Conservation (phyloP, 2,113 vertebrate species). For the Lonchura striata region DNA sequence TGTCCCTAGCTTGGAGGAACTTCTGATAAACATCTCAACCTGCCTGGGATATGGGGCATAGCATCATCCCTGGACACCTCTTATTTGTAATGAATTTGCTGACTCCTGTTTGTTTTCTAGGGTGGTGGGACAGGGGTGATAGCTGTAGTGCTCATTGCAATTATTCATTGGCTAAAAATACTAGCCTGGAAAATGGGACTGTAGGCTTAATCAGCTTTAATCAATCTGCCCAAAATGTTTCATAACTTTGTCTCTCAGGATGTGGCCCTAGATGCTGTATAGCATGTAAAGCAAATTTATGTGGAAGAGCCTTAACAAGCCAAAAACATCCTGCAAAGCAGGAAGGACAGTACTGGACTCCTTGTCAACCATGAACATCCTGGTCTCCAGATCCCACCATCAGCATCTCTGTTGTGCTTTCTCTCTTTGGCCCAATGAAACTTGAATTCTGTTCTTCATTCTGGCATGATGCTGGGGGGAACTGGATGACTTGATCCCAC, state of each 20-base stretch:
- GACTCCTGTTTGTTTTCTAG: background rate
- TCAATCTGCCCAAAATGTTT: background rate
- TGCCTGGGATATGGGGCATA: background rate
- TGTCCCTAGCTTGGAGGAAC: background rate
- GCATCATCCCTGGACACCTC: rapidly evolving
- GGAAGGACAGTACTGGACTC: background rate
- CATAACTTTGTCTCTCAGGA: background rate
- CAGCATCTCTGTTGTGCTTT: background rate
- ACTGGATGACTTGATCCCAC: background rate
- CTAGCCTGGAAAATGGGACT: background rate
- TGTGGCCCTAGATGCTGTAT: background rate
- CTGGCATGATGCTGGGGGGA: background rate
- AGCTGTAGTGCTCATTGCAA: background rate
- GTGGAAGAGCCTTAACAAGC: background rate
- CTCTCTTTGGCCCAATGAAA: background rate
- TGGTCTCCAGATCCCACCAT: background rate
- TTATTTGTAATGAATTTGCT: background rate
- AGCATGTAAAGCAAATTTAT: background rate
- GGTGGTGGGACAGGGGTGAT: background rate
- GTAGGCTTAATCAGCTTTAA: background rate
- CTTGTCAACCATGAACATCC: background rate
- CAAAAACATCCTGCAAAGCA: background rate
- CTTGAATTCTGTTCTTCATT: background rate
- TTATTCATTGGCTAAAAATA: background rate
- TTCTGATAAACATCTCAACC: background rate